These are phyloP conservation scores for Caenorhabditis brenneri DNA, from an alignment of 1,140 invertebrate genomes.

Conservation along the genomic window DNA sequence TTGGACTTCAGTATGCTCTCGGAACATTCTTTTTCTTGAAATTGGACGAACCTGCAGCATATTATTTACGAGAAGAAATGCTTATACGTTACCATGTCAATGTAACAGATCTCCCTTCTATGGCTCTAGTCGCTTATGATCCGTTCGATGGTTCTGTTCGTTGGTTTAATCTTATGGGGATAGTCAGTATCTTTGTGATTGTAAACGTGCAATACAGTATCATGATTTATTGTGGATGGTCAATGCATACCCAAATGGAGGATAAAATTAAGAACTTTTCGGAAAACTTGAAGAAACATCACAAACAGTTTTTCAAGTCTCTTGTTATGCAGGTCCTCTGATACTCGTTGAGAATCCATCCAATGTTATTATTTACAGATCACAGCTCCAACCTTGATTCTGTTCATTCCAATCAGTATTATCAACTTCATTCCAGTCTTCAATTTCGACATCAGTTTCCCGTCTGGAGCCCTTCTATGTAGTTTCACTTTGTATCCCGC, in stretches of 20 bases:
- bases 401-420: too few relatives aligned
- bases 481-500: too few relatives aligned
- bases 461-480: too few relatives aligned
- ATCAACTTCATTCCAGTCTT: too few relatives aligned
- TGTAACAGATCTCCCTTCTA: neutral
- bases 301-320: neutral
- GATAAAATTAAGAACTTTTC: neutral
- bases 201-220: neutral
- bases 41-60: neutral
- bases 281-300: neutral
- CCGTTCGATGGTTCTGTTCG: neutral
- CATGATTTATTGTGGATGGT: neutral
- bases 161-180: neutral
- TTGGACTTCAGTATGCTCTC: neutral
- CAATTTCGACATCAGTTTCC: too few relatives aligned
- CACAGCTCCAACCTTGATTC: too few relatives aligned
- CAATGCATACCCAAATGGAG: neutral
- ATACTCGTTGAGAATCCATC: too few relatives aligned
- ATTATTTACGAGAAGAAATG: neutral
- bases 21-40: neutral
- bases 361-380: too few relatives aligned
- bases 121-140: neutral
- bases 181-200: neutral
- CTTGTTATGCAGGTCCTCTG: neutral
- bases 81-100: neutral